Base-by-base conservation (phyloP, 2,113 vertebrate species). In the Anas platyrhynchos region DNA sequence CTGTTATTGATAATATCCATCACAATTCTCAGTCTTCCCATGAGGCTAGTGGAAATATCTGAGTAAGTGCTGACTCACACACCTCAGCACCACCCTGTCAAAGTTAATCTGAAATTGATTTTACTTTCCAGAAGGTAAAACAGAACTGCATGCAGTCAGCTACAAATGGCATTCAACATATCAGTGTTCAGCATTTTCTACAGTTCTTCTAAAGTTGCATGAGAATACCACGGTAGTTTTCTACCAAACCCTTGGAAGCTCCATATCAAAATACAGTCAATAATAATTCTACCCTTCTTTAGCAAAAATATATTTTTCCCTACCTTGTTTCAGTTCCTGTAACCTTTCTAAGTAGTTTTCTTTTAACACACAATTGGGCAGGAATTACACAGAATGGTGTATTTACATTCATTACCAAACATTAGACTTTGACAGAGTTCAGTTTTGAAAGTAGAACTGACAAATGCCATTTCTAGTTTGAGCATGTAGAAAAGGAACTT, bases 91-190 rank as follows among this genome's bases (percentile, higher is more conserved):
- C 82, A 83, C 72, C 50, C n/a, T 77, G 63, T 83, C 83, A 88
- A 86, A 93, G 72, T 80, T 96, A 79, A 96, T 93, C 90, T 87
- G 83, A 83, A 91, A 95, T 83, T 78, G 75, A 91, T 95, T 94
- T 96, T 91, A n/a, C 78, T 83, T 94, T 89, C 85, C 56, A 86
- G 48, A 83, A 83, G 48, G 63, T 95, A 93, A 95, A 91, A 58
- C 43, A 86, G 15, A 94, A 59, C 56, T 68, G 77, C 69, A 69
- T 8, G 20, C 79, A 87, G 36, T 88, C 91, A 95, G 89, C 82
- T 77, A 88, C 76, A 77, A 92, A 92, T 41, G 26, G 26, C 23
- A 68, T 50, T 86, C 29, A 23, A 59, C 44, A 50, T 32, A 91
- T 48, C 46, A 74, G 61, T 8, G 46, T 58, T 89, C 92, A 93